A percentile compares a stretch with the other conserved stretches of the same genome.
These are phyloP conservation scores for Ranitomeya variabilis DNA, from an alignment of 2,113 vertebrate species.

Conservation along the genomic window DNA sequence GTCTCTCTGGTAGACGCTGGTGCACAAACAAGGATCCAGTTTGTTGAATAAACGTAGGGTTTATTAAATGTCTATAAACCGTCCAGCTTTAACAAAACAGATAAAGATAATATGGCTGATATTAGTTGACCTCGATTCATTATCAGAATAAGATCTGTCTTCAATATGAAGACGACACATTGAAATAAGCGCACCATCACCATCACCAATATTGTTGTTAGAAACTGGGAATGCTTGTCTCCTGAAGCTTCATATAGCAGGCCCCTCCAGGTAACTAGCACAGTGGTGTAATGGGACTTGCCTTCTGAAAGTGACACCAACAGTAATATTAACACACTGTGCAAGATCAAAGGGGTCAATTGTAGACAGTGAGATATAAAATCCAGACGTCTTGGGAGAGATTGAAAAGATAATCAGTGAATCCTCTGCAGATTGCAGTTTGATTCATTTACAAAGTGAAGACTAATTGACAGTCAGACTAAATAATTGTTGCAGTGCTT, in stretches of 20 bases:
- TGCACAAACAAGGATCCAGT: too few species aligned
- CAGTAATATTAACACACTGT: slow-evolving; percentile 39
- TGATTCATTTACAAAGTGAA: slow-evolving; percentile 57
- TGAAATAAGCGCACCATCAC: background rate
- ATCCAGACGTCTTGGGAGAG: slow-evolving; percentile 49
- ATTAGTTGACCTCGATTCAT: background rate
- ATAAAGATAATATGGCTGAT: too few species aligned
- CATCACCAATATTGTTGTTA: background rate
- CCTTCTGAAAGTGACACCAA: slow-evolving; percentile 31
- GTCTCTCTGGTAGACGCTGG: too few species aligned
- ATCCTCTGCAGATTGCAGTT: slow-evolving; percentile 46
- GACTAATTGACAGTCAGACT: slow-evolving; percentile 58
- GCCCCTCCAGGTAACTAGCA: background rate
- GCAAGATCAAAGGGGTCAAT: slow-evolving; percentile 48
- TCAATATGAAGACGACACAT: background rate
- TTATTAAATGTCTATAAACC: too few species aligned
- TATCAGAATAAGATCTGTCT: background rate
- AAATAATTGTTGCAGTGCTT: slow-evolving; percentile 45
- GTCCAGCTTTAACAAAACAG: too few species aligned
- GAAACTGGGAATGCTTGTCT: background rate
- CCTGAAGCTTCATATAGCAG: background rate
- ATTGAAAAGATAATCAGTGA: slow-evolving; percentile 51
- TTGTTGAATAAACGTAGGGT: too few species aligned
- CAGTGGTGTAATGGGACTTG: background rate
- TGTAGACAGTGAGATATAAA: slow-evolving; percentile 45